A percentile compares a stretch with the other conserved stretches of the same genome.
These are phyloP conservation scores for Atta colombica DNA, from an alignment of 1,140 invertebrate genomes.

Conservation along the genomic window DNA sequence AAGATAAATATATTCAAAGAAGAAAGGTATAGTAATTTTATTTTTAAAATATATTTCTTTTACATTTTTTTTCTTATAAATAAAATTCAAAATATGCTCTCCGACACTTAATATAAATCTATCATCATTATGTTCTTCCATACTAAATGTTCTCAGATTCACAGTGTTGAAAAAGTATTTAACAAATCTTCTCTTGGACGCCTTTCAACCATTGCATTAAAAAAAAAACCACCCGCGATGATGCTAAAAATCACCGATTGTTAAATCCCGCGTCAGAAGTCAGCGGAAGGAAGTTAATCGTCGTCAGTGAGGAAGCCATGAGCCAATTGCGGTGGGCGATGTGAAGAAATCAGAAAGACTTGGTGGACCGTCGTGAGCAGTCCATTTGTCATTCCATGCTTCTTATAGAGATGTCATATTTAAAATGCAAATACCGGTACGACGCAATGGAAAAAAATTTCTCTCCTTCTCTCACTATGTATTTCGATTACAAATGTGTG, in stretches of 20 bases:
- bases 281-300: slow-evolving; percentile 30
- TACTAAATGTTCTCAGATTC: neutral
- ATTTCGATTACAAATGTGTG: slow-evolving; percentile 61
- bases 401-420: slow-evolving; percentile 64
- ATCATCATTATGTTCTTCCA: too few relatives aligned
- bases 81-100: neutral
- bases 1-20: neutral
- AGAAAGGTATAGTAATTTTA: neutral
- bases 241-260: slow-evolving; percentile 10
- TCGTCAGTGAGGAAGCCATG: neutral
- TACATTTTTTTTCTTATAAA: neutral
- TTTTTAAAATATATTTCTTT: neutral
- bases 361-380: slow-evolving; percentile 2
- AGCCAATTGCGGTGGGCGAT: too few relatives aligned
- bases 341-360: slow-evolving; percentile 28
- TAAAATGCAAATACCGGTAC: slow-evolving; percentile 73
- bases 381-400: slow-evolving; percentile 67
- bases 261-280: slow-evolving; percentile 14
- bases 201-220: neutral
- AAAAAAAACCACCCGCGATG: slow-evolving; percentile 11
- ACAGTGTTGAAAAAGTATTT: slow-evolving; percentile 3
- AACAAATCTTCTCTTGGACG: slow-evolving; percentile 25
- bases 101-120: neutral
- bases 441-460: slow-evolving; percentile 50
- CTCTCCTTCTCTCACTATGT: slow-evolving; percentile 57